These are phyloP conservation scores for Monomorium pharaonis DNA, from an alignment of 1,140 invertebrate species.

Conservation along the genomic window DNA sequence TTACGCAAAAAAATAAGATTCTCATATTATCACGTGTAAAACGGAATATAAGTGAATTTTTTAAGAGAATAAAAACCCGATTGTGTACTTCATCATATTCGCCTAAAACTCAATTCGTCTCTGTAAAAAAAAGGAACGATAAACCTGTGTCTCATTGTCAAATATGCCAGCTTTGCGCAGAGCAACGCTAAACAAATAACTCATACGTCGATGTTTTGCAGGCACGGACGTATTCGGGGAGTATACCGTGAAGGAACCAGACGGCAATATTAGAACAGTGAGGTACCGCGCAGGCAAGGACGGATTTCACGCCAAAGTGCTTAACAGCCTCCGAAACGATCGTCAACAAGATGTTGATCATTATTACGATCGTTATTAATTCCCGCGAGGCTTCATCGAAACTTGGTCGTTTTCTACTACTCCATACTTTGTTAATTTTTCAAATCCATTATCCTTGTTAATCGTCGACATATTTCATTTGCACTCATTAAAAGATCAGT, in stretches of 20 bases:
- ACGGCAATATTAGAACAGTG: constrained; percentile 81
- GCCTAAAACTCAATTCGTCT: constrained; percentile 50
- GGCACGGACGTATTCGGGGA: constrained; percentile 86
- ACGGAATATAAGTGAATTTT: background rate
- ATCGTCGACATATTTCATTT: constrained; percentile 20
- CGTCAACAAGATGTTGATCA: constrained; percentile 45
- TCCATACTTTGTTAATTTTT: background rate
- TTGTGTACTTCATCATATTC: background rate
- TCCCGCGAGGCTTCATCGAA: background rate
- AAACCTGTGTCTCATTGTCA: background rate
- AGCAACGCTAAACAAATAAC: constrained; percentile 4
- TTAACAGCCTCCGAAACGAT: constrained; percentile 87
- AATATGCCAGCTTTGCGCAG: background rate
- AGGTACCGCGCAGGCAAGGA: constrained; percentile 81
- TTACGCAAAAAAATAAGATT: background rate
- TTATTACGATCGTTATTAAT: background rate
- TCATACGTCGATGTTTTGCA: constrained; percentile 69
- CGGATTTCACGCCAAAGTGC: constrained; percentile 87
- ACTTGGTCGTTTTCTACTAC: background rate
- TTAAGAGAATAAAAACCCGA: background rate
- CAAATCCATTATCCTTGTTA: constrained; percentile 38
- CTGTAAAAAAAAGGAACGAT: background rate
- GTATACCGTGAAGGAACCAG: constrained; percentile 89
- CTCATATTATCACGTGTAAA: background rate
- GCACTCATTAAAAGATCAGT: constrained; percentile 27